Evolutionary conservation across 2,797 vertebrate species (phyloP).

Genomic region (Gorsachius magnificus): DNA sequence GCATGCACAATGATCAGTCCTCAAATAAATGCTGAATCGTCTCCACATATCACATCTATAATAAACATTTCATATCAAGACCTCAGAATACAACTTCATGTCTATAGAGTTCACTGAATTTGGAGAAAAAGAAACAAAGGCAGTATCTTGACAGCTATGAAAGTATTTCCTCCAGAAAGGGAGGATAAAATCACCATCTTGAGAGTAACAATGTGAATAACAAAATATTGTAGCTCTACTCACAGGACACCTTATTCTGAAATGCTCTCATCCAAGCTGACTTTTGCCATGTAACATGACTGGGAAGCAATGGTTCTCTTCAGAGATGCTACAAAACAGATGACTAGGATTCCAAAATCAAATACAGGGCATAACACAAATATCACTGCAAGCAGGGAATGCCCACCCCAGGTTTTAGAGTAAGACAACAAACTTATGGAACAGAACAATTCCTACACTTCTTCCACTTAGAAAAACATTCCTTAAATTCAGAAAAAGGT

Average conservation of each 20-base stretch:
- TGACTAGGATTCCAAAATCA: neutral
- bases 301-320: neutral
- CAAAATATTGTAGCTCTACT: neutral
- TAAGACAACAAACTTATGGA: neutral
- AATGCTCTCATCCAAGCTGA: neutral
- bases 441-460: neutral
- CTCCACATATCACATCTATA: neutral
- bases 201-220: neutral
- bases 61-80: neutral
- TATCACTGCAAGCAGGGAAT: neutral
- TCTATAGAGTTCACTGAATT: neutral
- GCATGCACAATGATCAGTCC: neutral
- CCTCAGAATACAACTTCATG: neutral
- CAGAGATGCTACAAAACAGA: neutral
- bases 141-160: neutral
- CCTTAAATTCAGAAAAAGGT: neutral
- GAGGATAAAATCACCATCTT: neutral
- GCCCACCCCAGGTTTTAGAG: neutral
- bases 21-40: neutral
- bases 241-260: neutral
- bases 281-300: neutral
- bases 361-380: neutral
- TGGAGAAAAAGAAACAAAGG: neutral
- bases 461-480: neutral
- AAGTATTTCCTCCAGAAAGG: neutral